These are phyloP conservation scores for Tolypeutes matacus DNA, from an alignment of 2,797 vertebrate genomes.

Conservation along the genomic window DNA sequence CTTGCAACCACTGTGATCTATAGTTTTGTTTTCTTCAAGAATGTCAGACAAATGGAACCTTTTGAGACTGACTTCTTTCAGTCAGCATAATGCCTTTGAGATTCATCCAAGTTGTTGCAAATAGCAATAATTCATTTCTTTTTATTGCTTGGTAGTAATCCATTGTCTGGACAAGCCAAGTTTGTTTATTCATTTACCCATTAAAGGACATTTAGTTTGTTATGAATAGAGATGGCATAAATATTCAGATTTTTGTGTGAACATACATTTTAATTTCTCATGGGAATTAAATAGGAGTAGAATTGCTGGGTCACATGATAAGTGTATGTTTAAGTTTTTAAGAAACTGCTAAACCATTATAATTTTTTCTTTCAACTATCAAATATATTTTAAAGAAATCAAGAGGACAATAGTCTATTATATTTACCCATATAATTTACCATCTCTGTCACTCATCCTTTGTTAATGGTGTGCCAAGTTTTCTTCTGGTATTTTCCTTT, in stretches of 20 bases:
- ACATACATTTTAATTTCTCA: background rate
- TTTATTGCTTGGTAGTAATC: background rate
- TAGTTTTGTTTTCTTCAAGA: constrained; percentile 20
- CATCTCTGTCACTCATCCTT: background rate
- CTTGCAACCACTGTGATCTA: background rate
- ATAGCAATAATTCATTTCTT: background rate
- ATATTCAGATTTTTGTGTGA: background rate
- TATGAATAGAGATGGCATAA: constrained; percentile 17
- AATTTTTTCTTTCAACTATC: constrained; percentile 18
- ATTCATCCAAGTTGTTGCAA: background rate
- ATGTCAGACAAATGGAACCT: background rate
- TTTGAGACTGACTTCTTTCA: background rate
- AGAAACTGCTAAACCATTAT: background rate
- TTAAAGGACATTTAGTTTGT: background rate
- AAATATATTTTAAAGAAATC: background rate
- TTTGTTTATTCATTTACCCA: background rate
- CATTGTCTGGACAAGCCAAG: background rate
- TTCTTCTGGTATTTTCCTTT: constrained; percentile 10
- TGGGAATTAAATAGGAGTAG: background rate
- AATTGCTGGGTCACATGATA: background rate
- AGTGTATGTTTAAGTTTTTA: too few relatives aligned
- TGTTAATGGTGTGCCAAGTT: background rate
- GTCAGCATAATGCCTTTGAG: too few relatives aligned
- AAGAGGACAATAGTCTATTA: background rate
- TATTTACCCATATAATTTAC: background rate